Evolutionary conservation across 2,113 vertebrate species (phyloP), one percentile per base, ranked within the genome.

Genomic region (Canis aureus): DNA sequence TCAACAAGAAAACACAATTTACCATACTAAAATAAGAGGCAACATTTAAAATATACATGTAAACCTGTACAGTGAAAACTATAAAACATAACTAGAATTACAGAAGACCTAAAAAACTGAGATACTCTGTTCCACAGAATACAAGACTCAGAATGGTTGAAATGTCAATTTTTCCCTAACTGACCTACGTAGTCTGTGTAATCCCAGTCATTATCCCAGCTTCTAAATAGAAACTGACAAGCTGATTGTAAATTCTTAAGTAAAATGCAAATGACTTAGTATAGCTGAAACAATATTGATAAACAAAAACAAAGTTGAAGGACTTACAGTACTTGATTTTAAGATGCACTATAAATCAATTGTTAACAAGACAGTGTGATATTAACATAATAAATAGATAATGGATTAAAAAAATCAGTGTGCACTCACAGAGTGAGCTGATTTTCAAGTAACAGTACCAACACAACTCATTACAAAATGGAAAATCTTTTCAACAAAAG

Each of bases 381-480:
- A 35, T 13, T 92, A 92, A 73, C 29, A 32, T 32, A 91, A 57
- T 19, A 91, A 80, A 38, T 3, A 92, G 29, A 84, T 62, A 89
- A 64, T 2, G 5, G 32, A 62, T 81, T 43, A 7, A 94, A 66
- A 74, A 94, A 89, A 38, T 43, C 17, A 89, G 5, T 49, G 32
- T 22, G 22, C 7, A 79, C 11, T 79, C 69, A 93, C 79, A 73
- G 35, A 43, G 11, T 80, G 11, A 94, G 67, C 4, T 94, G 25
- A 90, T 49, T 85, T 94, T 60, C 81, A 89, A 94, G 89, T 49
- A 66, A 93, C 19, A 6, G 43, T 85, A 55, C 53, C 71, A 93
- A 60, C 25, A 59, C 53, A 57, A 91, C 76, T 89, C 59, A 93
- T 15, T 83, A n/a, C 13, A 57, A 38, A 60, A 89, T 74, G 32